Percentiles rank a stretch among this genome's conserved stretches.
These are phyloP conservation scores for Diuraphis noxia DNA, from an alignment of 1,140 invertebrate genomes.

Conservation along the genomic window DNA sequence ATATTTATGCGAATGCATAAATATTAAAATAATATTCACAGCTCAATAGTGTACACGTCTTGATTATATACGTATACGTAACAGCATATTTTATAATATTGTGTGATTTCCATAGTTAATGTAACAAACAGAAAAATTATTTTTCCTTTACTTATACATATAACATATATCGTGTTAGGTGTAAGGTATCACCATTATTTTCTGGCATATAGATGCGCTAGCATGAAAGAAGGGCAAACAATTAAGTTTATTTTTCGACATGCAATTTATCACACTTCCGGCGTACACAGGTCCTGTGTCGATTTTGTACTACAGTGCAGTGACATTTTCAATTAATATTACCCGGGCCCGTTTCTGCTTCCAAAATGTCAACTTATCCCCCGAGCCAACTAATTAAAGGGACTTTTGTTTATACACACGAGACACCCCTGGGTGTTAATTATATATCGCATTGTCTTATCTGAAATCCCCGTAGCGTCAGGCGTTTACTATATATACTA, in stretches of 20 bases:
- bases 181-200: background rate
- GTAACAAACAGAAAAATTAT: background rate
- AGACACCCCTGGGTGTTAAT: slow-evolving; percentile 36
- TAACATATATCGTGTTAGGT: background rate
- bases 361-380: slow-evolving; percentile 24
- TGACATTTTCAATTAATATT: slow-evolving; percentile 53
- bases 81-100: background rate
- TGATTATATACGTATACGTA: background rate
- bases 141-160: background rate
- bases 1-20: background rate
- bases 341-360: background rate
- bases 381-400: slow-evolving; percentile 39
- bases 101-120: background rate
- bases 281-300: background rate
- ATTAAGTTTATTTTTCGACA: slow-evolving; percentile 30
- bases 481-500: background rate
- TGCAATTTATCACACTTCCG: slow-evolving; percentile 30
- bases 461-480: slow-evolving; percentile 29
- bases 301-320: slow-evolving; percentile 24
- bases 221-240: background rate
- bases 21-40: background rate
- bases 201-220: background rate
- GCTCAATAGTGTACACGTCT: background rate
- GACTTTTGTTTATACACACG: slow-evolving; percentile 35
- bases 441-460: slow-evolving; percentile 38